These are phyloP conservation scores for Oryzias javanicus DNA, from an alignment of 2,113 vertebrate genomes.

Conservation along the genomic window DNA sequence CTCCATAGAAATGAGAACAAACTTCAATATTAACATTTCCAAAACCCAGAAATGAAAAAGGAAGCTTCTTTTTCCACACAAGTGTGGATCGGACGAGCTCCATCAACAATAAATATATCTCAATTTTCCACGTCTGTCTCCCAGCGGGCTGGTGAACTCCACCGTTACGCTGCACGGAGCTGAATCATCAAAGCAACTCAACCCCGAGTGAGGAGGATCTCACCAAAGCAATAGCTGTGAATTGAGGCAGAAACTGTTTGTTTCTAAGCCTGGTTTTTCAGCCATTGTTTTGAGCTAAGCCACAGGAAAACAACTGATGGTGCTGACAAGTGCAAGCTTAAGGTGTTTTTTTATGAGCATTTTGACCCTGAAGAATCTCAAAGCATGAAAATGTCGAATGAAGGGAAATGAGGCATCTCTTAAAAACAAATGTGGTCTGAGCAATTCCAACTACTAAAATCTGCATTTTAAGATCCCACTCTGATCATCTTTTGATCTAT, in stretches of 20 bases:
- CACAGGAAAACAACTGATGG: conserved; percentile 22
- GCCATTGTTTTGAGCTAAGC: conserved; percentile 2
- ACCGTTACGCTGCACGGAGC: conserved; percentile 34
- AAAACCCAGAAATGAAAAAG: neutral
- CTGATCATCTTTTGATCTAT: no score
- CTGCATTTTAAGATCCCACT: neutral
- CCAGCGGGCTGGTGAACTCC: conserved; percentile 18
- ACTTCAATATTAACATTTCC: neutral
- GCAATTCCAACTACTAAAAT: conserved; percentile 21
- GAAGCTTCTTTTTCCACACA: neutral
- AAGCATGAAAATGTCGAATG: conserved; percentile 24
- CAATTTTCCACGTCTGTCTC: conserved; percentile 18
- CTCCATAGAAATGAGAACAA: no score
- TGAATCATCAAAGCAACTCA: conserved; percentile 47
- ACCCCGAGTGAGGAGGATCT: conserved; percentile 19
- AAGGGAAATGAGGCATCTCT: conserved; percentile 32
- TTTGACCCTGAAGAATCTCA: conserved; percentile 29
- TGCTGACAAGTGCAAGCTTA: conserved; percentile 33
- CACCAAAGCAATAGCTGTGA: conserved; percentile 39
- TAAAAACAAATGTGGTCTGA: conserved; percentile 25
- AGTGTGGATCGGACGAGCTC: neutral
- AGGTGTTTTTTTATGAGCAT: conserved; percentile 49
- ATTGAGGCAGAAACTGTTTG: conserved; percentile 17
- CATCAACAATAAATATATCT: conserved; percentile 7
- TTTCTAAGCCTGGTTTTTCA: conserved; percentile 11